Percentiles rank a stretch among this genome's conserved stretches.
Evolutionary conservation across 1,140 invertebrate genomes (phyloP).

Genomic region (Ceratitis capitata): DNA sequence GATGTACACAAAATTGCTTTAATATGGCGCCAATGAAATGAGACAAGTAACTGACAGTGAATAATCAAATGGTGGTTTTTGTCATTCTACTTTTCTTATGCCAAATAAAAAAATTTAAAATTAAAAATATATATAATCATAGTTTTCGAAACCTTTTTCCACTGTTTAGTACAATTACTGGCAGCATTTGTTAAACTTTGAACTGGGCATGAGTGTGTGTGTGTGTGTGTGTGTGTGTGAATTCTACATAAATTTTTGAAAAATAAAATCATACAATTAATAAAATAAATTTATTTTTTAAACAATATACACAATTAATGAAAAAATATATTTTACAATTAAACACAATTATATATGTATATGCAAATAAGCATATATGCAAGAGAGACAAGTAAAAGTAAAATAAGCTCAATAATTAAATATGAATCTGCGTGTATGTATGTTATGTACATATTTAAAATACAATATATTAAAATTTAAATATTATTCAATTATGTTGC

Average conservation of each 20-base stretch:
- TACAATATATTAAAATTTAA: conserved; percentile 9
- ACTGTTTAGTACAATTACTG: background rate
- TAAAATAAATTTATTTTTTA: background rate
- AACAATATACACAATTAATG: background rate
- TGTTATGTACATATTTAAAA: background rate
- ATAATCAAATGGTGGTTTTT: background rate
- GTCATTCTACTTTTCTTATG: too few relatives aligned
- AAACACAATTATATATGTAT: background rate
- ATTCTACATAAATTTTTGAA: background rate
- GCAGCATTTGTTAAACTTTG: background rate
- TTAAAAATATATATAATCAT: too few relatives aligned
- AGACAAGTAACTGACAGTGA: background rate
- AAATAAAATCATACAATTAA: background rate
- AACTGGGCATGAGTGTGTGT: background rate
- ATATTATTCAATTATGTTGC: background rate
- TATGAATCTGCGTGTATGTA: background rate
- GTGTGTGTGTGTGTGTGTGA: background rate
- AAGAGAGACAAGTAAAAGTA: too few relatives aligned
- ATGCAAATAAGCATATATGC: too few relatives aligned
- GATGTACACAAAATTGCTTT: background rate
- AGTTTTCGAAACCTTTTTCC: too few relatives aligned
- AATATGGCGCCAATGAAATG: background rate
- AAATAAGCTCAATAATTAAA: background rate
- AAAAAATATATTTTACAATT: too few relatives aligned
- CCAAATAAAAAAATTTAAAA: too few relatives aligned